These are phyloP conservation scores for Cyclura pinguis DNA, from an alignment of 2,797 vertebrate genomes.

Conservation along the genomic window DNA sequence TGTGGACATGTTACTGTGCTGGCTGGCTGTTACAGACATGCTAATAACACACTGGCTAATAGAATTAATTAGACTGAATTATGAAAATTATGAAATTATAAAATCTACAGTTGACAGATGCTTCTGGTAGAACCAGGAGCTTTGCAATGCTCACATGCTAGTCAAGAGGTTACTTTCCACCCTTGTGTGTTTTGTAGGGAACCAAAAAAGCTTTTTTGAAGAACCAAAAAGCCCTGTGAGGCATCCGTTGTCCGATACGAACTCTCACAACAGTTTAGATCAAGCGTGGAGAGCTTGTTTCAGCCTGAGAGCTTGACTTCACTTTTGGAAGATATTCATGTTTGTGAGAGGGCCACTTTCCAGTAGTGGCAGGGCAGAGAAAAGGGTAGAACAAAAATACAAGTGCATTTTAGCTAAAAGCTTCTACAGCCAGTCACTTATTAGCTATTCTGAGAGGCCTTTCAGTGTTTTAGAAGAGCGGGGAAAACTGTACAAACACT, in stretches of 20 bases:
- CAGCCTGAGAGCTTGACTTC: too few relatives aligned
- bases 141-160: neutral
- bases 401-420: too few relatives aligned
- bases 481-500: too few relatives aligned
- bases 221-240: too few relatives aligned
- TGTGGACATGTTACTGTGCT: neutral
- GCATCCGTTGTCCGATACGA: neutral
- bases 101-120: neutral
- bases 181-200: neutral
- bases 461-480: too few relatives aligned
- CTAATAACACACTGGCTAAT: neutral
- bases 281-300: too few relatives aligned
- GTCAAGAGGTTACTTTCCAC: neutral
- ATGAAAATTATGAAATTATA: neutral
- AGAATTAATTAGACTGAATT: neutral
- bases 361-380: too few relatives aligned
- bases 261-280: neutral
- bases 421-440: too few relatives aligned
- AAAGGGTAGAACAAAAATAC: too few relatives aligned
- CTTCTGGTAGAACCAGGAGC: neutral
- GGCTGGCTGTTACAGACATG: neutral
- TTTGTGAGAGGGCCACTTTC: too few relatives aligned
- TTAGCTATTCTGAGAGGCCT: too few relatives aligned
- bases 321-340: too few relatives aligned
- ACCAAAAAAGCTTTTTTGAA: neutral